Evolutionary conservation across 1,140 invertebrate genomes (phyloP), one percentile per base, ranked within the genome.

Genomic region (Adoxophyes honmai): DNA sequence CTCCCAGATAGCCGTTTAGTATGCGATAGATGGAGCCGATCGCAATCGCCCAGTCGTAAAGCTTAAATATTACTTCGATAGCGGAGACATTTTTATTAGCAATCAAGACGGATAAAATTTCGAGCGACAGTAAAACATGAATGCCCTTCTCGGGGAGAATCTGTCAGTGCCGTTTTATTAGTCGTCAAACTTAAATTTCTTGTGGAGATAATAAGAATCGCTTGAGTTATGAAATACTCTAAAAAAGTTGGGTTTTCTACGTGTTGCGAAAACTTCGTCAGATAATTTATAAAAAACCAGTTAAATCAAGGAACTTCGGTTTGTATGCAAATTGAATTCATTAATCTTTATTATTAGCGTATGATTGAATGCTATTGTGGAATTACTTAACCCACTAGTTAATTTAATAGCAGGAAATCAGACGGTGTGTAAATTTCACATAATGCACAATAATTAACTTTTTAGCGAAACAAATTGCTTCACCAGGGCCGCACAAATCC

Each of bases 11-110:
- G 58, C 21, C 58, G 52, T 54, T 54, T 60, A 60, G 34, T 42
- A 42, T 59, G 44, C 51, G 53, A 66, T 62, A 57, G 33, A 56
- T 60, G 57, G 48, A 54, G 57, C 36, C 11, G 48, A 52, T 52
- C 16, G 5, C 21, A 52, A 34, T n/a, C 33, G 14, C n/a, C 36
- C 4, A 38, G 38, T 42, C 15, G 38, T 42, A 42, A 42, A 42
- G 38, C 38, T 42, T 18, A 42, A 42, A 42, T 28, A 28, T 52
- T 13, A 52, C 33, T 33, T 7, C 5, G 33, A 52, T 34, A 52
- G 21, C 48, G 48, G 6, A 52, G 6, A 52, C 11, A 34, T 52
- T 52, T 34, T 34, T 52, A 52, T 34, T 11, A 28, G n/a, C 21
- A 52, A 52, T 52, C 33, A 34, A 34, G 33, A 28, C 18, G 9